phyloP scores from a whole-genome alignment of 2,797 vertebrate species.

The Choloepus didactylus region DNA sequence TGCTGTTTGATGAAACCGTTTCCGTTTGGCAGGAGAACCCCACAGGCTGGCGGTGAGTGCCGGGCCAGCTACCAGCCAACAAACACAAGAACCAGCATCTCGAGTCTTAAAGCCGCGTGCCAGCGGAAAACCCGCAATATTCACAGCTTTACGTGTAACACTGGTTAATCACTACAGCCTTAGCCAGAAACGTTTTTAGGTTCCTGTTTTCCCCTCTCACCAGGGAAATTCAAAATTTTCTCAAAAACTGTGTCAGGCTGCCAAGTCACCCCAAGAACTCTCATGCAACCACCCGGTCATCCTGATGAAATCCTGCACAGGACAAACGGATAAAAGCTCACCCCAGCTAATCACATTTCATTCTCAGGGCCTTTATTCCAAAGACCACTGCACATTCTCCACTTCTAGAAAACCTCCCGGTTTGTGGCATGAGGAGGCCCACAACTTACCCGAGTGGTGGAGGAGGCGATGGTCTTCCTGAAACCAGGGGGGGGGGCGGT shows the following conservation, averaged over 20 bases:
- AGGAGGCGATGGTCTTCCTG: neutral
- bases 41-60: neutral
- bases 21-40: neutral
- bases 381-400: neutral
- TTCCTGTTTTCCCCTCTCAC: neutral
- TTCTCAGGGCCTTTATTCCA: neutral
- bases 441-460: rapidly evolving
- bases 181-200: neutral
- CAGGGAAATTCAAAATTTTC: neutral
- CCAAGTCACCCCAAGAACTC: neutral
- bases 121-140: neutral
- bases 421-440: neutral
- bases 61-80: neutral
- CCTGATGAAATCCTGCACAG: neutral
- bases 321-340: rapidly evolving
- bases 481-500: neutral
- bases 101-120: neutral
- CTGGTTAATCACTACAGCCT: neutral
- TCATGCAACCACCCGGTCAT: too few relatives aligned
- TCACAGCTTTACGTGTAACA: neutral
- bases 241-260: neutral
- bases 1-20: neutral
- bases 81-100: neutral
- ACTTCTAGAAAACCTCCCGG: neutral
- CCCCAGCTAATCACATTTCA: neutral